Percentiles rank a stretch among this genome's conserved stretches.
Evolutionary conservation across 2,888 invertebrate genomes (phyloP).

Genomic region (Morpho helenor): DNA sequence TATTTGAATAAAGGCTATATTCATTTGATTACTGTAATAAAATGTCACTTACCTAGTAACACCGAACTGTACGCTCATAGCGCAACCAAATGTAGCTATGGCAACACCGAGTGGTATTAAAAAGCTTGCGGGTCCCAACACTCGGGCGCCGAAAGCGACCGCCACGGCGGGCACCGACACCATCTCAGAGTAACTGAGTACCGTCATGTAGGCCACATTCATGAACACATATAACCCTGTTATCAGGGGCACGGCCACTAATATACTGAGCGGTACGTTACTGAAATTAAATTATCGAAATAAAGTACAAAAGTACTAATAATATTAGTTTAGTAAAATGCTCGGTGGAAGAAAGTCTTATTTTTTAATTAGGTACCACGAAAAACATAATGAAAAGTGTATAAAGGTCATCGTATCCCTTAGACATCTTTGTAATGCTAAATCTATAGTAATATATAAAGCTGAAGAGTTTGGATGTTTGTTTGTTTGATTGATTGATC

Average conservation of each 20-base stretch:
- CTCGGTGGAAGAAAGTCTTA: too few relatives aligned
- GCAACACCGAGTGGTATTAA: conserved; percentile 88
- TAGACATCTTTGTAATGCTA: too few relatives aligned
- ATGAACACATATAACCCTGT: conserved; percentile 89
- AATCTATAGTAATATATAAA: too few relatives aligned
- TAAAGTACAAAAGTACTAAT: too few relatives aligned
- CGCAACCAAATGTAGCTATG: conserved; percentile 88
- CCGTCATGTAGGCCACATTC: conserved; percentile 93
- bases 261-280: conserved; percentile 89
- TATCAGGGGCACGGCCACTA: conserved; percentile 89
- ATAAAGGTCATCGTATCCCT: too few relatives aligned
- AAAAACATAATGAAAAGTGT: too few relatives aligned
- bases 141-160: conserved; percentile 83
- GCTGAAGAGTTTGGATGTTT: too few relatives aligned
- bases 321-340: too few relatives aligned
- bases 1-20: too few relatives aligned
- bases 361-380: too few relatives aligned
- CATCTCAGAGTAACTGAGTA: conserved; percentile 85
- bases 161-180: conserved; percentile 88
- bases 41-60: conserved; percentile 78
- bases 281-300: conserved; percentile 57
- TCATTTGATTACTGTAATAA: too few relatives aligned
- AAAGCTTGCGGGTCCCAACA: conserved; percentile 82
- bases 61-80: conserved; percentile 87
- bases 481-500: too few relatives aligned